These are phyloP conservation scores for Macrosiphum euphorbiae DNA, from an alignment of 2,888 invertebrate species.

Conservation along the genomic window DNA sequence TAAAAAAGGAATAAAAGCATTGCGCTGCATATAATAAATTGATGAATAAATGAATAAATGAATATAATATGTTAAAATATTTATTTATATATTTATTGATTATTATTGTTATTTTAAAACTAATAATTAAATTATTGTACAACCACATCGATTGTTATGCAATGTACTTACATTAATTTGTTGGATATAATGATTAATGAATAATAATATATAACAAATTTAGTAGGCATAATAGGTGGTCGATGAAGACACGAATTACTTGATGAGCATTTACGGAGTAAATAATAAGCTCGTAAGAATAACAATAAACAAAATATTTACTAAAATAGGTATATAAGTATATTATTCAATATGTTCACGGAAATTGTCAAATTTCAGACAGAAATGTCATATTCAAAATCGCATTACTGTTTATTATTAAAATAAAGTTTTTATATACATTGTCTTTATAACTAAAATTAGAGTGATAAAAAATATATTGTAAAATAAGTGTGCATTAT, in stretches of 20 bases:
- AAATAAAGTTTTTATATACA: background rate
- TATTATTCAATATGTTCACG: background rate
- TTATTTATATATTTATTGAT: no score
- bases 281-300: background rate
- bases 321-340: no score
- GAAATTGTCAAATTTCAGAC: background rate
- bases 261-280: background rate
- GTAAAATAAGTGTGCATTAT: background rate
- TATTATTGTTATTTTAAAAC: no score
- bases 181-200: background rate
- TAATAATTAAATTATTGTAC: no score
- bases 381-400: background rate
- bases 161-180: background rate
- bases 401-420: background rate
- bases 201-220: background rate
- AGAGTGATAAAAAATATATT: background rate
- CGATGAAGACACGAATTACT: background rate
- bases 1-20: no score
- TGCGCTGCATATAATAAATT: no score
- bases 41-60: no score
- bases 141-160: background rate
- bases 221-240: background rate
- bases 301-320: background rate
- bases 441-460: background rate
- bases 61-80: no score